Evolutionary conservation across 2,888 invertebrate species (phyloP).

Genomic region (Tortricodes alternella): DNA sequence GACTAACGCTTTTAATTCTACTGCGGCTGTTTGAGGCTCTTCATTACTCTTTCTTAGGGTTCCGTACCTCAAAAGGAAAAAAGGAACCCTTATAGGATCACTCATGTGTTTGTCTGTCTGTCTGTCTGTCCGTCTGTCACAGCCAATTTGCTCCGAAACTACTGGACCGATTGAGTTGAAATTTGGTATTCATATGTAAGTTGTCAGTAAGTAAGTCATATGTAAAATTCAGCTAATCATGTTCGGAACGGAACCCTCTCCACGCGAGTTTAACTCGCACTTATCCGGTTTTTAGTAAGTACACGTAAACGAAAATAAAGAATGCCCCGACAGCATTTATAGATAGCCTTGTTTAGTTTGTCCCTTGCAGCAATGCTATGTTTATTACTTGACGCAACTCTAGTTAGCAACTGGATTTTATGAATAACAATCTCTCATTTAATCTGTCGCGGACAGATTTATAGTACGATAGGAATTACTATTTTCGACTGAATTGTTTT

Average conservation of each 20-base stretch:
- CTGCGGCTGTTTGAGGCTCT: constrained; percentile 50
- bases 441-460: constrained; percentile 17
- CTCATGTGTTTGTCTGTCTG: too few species aligned
- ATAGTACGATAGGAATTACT: constrained; percentile 11
- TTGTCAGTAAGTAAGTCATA: too few species aligned
- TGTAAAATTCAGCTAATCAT: too few species aligned
- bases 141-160: constrained; percentile 34
- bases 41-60: too few species aligned
- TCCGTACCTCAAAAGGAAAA: too few species aligned
- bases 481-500: constrained; percentile 9
- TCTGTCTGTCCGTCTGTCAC: too few species aligned
- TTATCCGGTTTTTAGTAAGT: too few species aligned
- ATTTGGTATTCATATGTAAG: too few species aligned
- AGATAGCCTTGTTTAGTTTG: constrained; percentile 40
- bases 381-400: constrained; percentile 6
- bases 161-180: too few species aligned
- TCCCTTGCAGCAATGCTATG: constrained; percentile 2
- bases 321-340: constrained; percentile 34
- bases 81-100: too few species aligned
- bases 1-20: constrained; percentile 49
- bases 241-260: too few species aligned
- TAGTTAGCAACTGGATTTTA: constrained; percentile 17
- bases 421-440: constrained; percentile 23
- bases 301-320: constrained; percentile 26
- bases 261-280: too few species aligned